Percentiles rank a stretch among this genome's conserved stretches.
Conservation (phyloP, 2,888 invertebrate genomes). For the Tryphoninae sp. region DNA sequence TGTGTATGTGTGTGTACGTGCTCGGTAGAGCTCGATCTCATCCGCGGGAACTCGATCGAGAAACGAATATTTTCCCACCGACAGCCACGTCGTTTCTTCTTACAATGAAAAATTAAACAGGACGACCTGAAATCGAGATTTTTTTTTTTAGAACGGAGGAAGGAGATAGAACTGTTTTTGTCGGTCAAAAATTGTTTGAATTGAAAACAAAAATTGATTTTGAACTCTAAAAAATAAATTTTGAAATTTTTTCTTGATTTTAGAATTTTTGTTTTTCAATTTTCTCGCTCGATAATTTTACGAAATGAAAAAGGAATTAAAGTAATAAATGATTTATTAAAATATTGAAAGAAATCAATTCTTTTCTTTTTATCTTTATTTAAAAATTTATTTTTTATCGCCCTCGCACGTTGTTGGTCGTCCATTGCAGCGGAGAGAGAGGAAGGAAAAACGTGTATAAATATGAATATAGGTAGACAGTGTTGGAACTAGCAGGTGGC, state of each 20-base stretch:
- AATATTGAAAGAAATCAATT: not conserved
- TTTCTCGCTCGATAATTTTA: too few species aligned
- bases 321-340: not conserved
- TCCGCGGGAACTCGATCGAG: constrained; percentile 39
- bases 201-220: not conserved
- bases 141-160: not conserved
- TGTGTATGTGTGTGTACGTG: constrained; percentile 27
- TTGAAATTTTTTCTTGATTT: not conserved
- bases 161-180: not conserved
- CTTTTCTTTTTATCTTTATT: not conserved
- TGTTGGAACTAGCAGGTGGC: constrained; percentile 70
- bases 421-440: constrained; percentile 46
- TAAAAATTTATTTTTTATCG: not conserved
- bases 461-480: constrained; percentile 34
- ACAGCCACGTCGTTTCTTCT: constrained; percentile 39
- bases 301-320: too few species aligned
- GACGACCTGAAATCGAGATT: constrained; percentile 28
- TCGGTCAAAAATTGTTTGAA: not conserved
- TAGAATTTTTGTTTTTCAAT: too few species aligned
- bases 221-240: not conserved
- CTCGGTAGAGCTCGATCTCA: constrained; percentile 51
- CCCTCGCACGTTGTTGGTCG: constrained; percentile 49
- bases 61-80: constrained; percentile 60
- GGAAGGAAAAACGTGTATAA: constrained; percentile 32
- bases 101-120: constrained; percentile 31